Conservation (phyloP, 2,113 vertebrate genomes). For the Propithecus coquereli region DNA sequence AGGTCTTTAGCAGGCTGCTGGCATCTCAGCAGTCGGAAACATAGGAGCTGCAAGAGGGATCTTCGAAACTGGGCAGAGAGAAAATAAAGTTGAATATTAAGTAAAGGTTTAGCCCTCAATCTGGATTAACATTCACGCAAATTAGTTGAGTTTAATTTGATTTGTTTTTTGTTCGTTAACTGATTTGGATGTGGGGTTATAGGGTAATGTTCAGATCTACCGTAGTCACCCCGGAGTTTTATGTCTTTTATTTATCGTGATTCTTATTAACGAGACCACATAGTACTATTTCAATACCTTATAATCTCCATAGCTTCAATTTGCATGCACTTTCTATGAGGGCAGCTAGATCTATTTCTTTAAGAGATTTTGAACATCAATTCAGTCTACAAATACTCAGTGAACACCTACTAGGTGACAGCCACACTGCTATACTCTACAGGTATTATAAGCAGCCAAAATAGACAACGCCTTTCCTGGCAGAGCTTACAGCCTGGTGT, state of each 20-base stretch:
- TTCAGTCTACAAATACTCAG: neutral
- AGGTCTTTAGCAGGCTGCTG: constrained; percentile 83
- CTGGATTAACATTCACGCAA: neutral
- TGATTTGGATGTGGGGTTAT: neutral
- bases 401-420: neutral
- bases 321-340: neutral
- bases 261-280: neutral
- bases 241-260: neutral
- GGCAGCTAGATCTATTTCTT: neutral
- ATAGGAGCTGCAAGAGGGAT: constrained; percentile 89
- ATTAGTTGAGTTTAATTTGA: neutral
- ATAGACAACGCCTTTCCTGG: neutral
- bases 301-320: neutral
- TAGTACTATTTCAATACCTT: neutral
- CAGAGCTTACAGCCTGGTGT: neutral
- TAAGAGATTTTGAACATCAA: neutral
- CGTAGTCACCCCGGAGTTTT: neutral
- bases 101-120: neutral
- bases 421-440: too few relatives aligned
- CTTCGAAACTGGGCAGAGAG: constrained; percentile 86
- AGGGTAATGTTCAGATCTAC: neutral
- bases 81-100: neutral
- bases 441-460: neutral
- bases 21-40: constrained; percentile 84
- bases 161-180: neutral